phyloP scores from a whole-genome alignment of 2,113 vertebrate species.

The Tor tambroides region DNA sequence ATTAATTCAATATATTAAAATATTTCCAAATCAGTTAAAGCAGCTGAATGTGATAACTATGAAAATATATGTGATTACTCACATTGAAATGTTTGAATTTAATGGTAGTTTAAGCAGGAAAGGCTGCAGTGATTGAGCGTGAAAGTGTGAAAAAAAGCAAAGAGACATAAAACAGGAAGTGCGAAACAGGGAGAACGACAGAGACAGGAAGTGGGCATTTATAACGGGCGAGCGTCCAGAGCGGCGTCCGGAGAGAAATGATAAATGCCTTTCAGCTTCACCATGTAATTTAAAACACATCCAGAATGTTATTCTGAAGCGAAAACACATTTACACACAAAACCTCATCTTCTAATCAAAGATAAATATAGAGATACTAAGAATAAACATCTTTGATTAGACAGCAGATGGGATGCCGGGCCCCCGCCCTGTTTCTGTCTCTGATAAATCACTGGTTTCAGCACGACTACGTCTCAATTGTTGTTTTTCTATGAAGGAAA shows the following conservation, averaged over 20 bases:
- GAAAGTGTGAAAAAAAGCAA: background rate
- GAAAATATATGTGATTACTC: background rate
- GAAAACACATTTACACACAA: background rate
- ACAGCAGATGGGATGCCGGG: background rate
- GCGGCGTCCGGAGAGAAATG: background rate
- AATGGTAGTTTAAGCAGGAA: background rate
- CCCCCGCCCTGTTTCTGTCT: conserved; percentile 31
- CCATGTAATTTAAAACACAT: background rate
- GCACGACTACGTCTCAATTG: conserved; percentile 57
- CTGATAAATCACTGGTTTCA: conserved; percentile 56
- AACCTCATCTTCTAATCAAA: conserved; percentile 4
- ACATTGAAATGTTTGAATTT: background rate
- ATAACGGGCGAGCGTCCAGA: background rate
- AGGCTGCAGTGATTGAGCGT: background rate
- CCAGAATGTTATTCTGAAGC: background rate
- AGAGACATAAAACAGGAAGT: background rate
- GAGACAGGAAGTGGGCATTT: background rate
- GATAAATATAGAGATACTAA: conserved; percentile 5
- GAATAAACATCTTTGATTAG: conserved; percentile 39
- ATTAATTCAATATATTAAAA: no score
- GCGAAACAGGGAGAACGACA: background rate
- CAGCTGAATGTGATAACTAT: background rate
- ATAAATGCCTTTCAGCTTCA: background rate
- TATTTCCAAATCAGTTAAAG: background rate
- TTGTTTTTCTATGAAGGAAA: background rate